These are phyloP conservation scores for Xestia rhomboidea DNA, from an alignment of 2,888 invertebrate species.

Conservation along the genomic window DNA sequence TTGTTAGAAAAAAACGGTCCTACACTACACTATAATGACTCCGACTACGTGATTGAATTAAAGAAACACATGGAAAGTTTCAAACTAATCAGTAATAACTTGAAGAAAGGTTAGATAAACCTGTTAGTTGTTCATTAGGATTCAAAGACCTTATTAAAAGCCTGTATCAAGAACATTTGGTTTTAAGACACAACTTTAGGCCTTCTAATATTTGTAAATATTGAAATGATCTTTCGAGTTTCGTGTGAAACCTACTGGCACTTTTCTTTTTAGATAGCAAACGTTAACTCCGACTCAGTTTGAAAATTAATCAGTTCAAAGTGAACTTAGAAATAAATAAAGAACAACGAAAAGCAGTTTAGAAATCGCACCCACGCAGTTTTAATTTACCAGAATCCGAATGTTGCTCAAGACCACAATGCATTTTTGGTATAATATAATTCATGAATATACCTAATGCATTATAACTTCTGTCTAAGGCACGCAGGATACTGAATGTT, in stretches of 20 bases:
- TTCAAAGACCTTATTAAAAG: conserved; percentile 8
- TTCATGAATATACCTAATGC: conserved; percentile 8
- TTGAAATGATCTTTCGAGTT: neutral
- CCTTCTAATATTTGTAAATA: neutral
- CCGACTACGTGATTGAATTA: conserved; percentile 10
- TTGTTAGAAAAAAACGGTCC: conserved; percentile 18
- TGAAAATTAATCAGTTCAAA: neutral
- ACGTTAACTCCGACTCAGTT: neutral
- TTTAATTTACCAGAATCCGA: conserved; percentile 42
- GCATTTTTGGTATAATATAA: conserved; percentile 34
- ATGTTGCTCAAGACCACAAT: conserved; percentile 39
- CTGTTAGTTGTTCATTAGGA: conserved; percentile 10
- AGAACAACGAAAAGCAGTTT: conserved; percentile 12
- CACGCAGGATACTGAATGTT: neutral
- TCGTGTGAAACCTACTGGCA: neutral
- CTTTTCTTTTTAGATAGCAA: neutral
- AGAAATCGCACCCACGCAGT: conserved; percentile 25
- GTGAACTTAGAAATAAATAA: conserved; percentile 31
- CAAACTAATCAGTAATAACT: conserved; percentile 12
- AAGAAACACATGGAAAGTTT: conserved; percentile 18
- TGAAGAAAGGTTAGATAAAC: conserved; percentile 22
- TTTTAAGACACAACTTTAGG: neutral
- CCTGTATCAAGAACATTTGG: neutral
- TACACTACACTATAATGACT: conserved; percentile 10
- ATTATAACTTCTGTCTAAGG: conserved; percentile 3